Percentiles rank a stretch among this genome's conserved stretches.
Evolutionary conservation across 2,797 vertebrate genomes (phyloP).

Genomic region (Hippopotamyrus pictus): DNA sequence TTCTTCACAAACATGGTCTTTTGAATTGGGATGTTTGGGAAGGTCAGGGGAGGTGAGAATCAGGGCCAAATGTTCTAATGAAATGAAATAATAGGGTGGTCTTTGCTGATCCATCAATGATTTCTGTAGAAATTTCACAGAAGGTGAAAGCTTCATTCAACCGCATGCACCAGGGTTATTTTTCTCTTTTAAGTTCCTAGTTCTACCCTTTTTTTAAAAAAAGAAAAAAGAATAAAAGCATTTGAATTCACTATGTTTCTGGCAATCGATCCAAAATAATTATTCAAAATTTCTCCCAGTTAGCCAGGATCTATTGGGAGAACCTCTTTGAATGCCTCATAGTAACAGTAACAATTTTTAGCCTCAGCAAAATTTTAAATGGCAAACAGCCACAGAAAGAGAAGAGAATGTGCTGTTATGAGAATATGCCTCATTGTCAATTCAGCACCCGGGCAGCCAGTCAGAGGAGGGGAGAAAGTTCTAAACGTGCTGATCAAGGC

Average conservation of each 20-base stretch:
- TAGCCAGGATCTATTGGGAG: background rate
- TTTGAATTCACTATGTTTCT: conserved; percentile 34
- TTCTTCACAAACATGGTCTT: conserved; percentile 30
- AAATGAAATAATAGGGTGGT: conserved; percentile 53
- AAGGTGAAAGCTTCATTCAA: conserved; percentile 26
- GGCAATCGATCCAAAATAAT: background rate
- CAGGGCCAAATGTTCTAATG: conserved; percentile 42
- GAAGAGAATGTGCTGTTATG: background rate
- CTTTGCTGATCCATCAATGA: conserved; percentile 45
- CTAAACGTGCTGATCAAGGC: conserved; percentile 26
- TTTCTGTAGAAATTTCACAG: conserved; percentile 16
- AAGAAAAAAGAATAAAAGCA: conserved; percentile 8
- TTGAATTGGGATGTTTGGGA: conserved; percentile 27
- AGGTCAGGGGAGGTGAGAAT: conserved; percentile 26
- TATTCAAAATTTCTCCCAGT: background rate
- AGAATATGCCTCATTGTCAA: background rate
- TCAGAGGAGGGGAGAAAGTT: conserved; percentile 37
- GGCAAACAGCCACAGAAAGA: background rate
- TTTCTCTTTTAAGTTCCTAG: conserved; percentile 26
- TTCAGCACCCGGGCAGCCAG: conserved; percentile 43
- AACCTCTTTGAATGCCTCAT: background rate
- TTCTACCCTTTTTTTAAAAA: background rate
- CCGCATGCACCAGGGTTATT: conserved; percentile 21
- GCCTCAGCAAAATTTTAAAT: conserved; percentile 22
- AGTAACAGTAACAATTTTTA: conserved; percentile 13